Conservation (phyloP, 2,888 invertebrate species). For the Leuctra nigra region DNA sequence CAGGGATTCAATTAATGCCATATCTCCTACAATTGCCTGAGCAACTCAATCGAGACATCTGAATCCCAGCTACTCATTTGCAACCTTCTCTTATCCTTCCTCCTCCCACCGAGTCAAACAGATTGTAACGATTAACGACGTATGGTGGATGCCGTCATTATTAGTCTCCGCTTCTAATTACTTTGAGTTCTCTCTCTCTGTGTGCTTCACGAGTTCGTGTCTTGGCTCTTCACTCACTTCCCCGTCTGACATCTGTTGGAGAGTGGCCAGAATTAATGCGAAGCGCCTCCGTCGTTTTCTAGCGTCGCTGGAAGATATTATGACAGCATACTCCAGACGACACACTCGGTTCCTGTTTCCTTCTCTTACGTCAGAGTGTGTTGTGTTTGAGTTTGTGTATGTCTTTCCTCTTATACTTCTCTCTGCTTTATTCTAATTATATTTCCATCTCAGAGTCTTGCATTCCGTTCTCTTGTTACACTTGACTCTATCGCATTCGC, state of each 20-base stretch:
- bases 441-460: constrained; percentile 34
- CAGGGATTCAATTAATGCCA: no score
- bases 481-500: constrained; percentile 10
- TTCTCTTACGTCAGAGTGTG: constrained; percentile 40
- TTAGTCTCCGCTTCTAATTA: neutral
- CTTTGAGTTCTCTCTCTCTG: neutral
- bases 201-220: neutral
- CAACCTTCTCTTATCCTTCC: neutral
- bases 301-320: constrained; percentile 12
- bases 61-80: no score
- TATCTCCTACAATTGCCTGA: no score
- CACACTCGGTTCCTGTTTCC: constrained; percentile 38
- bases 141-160: neutral
- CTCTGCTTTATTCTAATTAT: constrained; percentile 36
- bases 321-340: constrained; percentile 11
- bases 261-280: constrained; percentile 24
- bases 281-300: constrained; percentile 11
- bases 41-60: no score
- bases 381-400: constrained; percentile 37
- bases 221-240: constrained; percentile 5
- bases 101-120: neutral
- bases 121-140: neutral
- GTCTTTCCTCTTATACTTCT: constrained; percentile 36
- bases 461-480: constrained; percentile 26
- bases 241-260: constrained; percentile 22